These are phyloP conservation scores for Nipponia nippon DNA, from an alignment of 2,113 vertebrate species.

Conservation along the genomic window DNA sequence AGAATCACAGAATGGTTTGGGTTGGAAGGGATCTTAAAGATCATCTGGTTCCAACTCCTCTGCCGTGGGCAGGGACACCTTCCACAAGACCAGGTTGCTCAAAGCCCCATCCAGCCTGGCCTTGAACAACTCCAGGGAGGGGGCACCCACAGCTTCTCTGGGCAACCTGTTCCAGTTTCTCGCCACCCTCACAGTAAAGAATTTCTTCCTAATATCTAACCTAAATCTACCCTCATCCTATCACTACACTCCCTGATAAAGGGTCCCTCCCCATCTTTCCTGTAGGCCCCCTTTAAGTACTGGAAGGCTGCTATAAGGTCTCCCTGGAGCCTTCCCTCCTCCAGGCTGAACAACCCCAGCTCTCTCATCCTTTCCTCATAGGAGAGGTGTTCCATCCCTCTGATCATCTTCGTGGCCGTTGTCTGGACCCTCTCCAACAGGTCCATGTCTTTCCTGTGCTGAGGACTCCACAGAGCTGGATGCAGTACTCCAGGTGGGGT, in stretches of 20 bases:
- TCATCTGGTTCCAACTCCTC: background rate
- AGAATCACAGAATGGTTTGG: background rate
- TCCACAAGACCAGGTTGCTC: background rate
- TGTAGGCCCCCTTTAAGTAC: background rate
- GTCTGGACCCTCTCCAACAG: rapidly evolving
- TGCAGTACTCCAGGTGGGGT: rapidly evolving
- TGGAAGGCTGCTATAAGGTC: background rate
- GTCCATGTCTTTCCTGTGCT: background rate
- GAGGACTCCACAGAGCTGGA: background rate
- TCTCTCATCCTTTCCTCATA: background rate
- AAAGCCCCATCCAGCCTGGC: background rate
- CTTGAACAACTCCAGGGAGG: background rate
- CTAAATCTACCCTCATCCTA: background rate
- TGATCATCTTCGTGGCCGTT: background rate
- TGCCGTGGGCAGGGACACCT: background rate
- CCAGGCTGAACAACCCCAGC: background rate
- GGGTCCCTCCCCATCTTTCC: background rate
- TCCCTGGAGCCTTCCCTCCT: rapidly evolving
- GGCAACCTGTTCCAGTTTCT: background rate
- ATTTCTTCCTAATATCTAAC: background rate
- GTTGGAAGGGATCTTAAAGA: background rate
- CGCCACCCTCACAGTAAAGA: background rate
- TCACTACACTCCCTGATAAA: too few relatives aligned
- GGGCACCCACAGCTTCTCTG: background rate
- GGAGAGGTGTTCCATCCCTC: background rate